Percentiles rank a stretch among this genome's conserved stretches.
Evolutionary conservation across 2,888 invertebrate species (phyloP).

Genomic region (Syrista parreyssii): DNA sequence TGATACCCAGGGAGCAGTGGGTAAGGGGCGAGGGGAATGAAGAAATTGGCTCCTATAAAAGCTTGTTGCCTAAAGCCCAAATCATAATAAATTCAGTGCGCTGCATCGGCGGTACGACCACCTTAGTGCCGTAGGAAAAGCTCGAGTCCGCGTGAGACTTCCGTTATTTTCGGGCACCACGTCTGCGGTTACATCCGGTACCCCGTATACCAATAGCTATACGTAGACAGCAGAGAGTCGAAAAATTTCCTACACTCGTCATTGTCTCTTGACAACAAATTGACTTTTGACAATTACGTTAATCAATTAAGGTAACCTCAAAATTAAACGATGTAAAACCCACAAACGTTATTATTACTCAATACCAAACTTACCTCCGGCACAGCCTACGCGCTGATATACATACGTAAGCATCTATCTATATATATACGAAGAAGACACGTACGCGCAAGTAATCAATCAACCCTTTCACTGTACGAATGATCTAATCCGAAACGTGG

Average conservation of each 20-base stretch:
- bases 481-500: not conserved
- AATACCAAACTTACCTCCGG: too few relatives aligned
- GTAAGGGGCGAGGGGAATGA: not conserved
- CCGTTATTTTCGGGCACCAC: not conserved
- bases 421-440: not conserved
- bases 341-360: too few relatives aligned
- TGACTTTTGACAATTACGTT: too few relatives aligned
- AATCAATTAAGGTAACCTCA: too few relatives aligned
- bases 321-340: too few relatives aligned
- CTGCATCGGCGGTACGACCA: constrained; percentile 18
- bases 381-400: too few relatives aligned
- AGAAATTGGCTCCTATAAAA: constrained; percentile 23
- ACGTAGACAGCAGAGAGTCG: too few relatives aligned
- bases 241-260: too few relatives aligned
- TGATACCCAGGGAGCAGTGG: constrained; percentile 15
- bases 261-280: too few relatives aligned
- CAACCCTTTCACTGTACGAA: constrained; percentile 17
- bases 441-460: constrained; percentile 16
- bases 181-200: too few relatives aligned
- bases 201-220: too few relatives aligned
- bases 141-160: not conserved
- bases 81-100: constrained; percentile 23
- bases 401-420: too few relatives aligned
- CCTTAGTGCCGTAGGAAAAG: not conserved
- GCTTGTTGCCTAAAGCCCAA: constrained; percentile 22